Conservation (phyloP, 2,113 vertebrate species). For the Pangasianodon gigas region DNA sequence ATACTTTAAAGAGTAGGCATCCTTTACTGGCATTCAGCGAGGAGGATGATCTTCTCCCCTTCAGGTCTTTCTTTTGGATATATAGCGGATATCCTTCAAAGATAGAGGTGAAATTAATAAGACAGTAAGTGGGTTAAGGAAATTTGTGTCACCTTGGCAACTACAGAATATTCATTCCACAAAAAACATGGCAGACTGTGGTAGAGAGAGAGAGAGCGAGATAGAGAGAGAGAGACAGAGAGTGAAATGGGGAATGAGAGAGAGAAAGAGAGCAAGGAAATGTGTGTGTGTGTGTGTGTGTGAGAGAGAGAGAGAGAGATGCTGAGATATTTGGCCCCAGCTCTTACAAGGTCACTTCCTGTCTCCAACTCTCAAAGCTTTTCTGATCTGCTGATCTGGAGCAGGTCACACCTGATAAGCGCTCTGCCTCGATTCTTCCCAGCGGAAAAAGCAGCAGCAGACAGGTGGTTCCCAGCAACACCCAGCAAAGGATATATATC, state of each 20-base stretch:
- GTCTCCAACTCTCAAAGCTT: not conserved
- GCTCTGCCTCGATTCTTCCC: conserved; percentile 41
- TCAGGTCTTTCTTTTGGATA: conserved; percentile 3
- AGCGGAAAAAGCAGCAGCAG: conserved; percentile 11
- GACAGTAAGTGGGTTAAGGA: not conserved
- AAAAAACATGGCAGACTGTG: not conserved
- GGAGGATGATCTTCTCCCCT: not conserved
- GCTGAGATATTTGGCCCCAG: conserved; percentile 7
- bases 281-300: not conserved
- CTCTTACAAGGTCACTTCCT: conserved; percentile 25
- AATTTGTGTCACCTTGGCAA: conserved; percentile 12
- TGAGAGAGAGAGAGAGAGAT: not conserved
- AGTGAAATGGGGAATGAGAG: not conserved
- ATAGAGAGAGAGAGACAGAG: not conserved
- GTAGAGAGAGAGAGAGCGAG: not conserved
- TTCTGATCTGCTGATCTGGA: conserved; percentile 27
- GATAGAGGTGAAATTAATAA: not conserved
- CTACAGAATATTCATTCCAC: not conserved
- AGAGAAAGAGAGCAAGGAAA: not conserved
- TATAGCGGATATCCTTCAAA: not conserved
- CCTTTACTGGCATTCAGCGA: not conserved
- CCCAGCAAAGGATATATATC: conserved; percentile 45
- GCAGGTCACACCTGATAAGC: conserved; percentile 42
- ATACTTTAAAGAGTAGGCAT: not conserved
- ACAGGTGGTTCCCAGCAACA: conserved; percentile 36